These are phyloP conservation scores for Eurystomus gularis DNA, from an alignment of 2,113 vertebrate species.

Conservation along the genomic window DNA sequence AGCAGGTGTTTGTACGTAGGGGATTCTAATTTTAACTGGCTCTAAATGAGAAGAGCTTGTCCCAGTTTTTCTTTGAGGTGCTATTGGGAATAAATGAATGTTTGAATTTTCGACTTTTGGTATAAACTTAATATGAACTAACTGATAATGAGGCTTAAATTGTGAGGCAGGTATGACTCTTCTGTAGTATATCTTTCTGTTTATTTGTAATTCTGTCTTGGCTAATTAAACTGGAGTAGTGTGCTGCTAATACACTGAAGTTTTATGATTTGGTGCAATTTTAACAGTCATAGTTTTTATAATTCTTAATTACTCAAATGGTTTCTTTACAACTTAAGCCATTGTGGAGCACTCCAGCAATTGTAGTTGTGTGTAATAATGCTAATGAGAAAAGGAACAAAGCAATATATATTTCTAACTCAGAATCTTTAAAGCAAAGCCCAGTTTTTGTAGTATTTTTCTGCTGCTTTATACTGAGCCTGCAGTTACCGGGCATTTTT, in stretches of 20 bases:
- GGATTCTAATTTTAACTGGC: slow-evolving; percentile 55
- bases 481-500: not conserved
- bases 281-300: not conserved
- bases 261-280: not conserved
- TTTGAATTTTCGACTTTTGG: not conserved
- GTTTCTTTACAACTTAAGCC: not conserved
- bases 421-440: not conserved
- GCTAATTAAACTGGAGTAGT: not conserved
- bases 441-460: not conserved
- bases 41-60: slow-evolving; percentile 36
- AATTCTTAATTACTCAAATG: not conserved
- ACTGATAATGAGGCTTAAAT: not conserved
- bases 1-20: slow-evolving; percentile 33
- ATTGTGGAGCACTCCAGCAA: not conserved
- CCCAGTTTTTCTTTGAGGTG: slow-evolving; percentile 26
- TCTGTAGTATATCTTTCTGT: not conserved
- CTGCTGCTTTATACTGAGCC: not conserved
- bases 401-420: not conserved
- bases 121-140: not conserved
- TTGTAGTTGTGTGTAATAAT: not conserved
- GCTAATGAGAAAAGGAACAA: not conserved
- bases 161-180: not conserved
- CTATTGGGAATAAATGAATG: slow-evolving; percentile 10
- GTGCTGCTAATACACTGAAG: not conserved
- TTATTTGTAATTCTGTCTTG: not conserved